Evolutionary conservation across 2,113 vertebrate genomes (phyloP), one percentile per base, ranked within the genome.

Genomic region (Carlito syrichta): DNA sequence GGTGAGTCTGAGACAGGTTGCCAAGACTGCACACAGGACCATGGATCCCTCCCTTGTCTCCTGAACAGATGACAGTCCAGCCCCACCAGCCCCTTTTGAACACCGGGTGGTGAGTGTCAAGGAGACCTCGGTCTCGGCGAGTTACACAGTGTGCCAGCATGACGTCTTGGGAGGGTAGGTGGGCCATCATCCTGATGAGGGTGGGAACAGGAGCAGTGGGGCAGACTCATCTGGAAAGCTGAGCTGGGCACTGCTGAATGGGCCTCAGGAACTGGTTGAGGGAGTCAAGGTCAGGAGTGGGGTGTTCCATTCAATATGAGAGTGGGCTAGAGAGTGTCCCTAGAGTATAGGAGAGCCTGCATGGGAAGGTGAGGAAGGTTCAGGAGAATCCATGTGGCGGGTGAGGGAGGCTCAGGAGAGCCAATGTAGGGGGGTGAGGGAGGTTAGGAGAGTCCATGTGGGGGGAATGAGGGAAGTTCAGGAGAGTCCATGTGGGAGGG

Each of bases 111-210:
- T 99, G 87, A 99, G 97, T 0, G 97, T 99, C 97, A 99, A 98
- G 97, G 98, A 99, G 63, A 98, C 98, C 0, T 97, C 99, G 7
- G 91, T 99, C 82, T 98, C 98, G 5, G 60, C 97, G 0, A 98
- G 97, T 78, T 99, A 99, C 89, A 96, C 97, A 0, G 98, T 99
- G 86, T 98, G 98, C 78, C 98, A 94, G 2, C 98, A 99, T 0
- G 97, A 99, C 73, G 96, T 99, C 8, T 97, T 99, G 85, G 99
- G 99, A 50, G 99, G 99, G 99, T 99, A 96, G 98, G 99, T 99
- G 73, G 85, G 22, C 25, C 16, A 19, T 6, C 27, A 20, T 45
- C 27, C n/a, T 40, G 20, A 0, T 0, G 25, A 27, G 32, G 58
- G 88, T 0, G 6, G 69, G 63, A 38, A 17, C 40, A 3, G 89